A percentile compares a stretch with the other conserved stretches of the same genome.
These are phyloP conservation scores for Myotis vivesi DNA, from an alignment of 2,797 vertebrate genomes.

Conservation along the genomic window DNA sequence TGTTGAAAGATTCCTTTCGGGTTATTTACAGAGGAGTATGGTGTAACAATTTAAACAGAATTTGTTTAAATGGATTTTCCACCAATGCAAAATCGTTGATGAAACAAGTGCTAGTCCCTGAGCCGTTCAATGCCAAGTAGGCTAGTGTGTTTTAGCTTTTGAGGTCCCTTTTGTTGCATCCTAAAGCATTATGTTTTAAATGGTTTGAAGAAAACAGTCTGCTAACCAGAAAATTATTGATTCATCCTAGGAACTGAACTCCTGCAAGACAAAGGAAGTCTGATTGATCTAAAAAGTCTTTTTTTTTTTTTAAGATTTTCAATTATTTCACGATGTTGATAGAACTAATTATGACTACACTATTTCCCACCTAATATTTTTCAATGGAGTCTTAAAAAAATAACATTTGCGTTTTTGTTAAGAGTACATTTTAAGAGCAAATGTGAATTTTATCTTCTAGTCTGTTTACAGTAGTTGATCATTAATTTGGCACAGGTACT, in stretches of 20 bases:
- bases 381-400: not conserved
- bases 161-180: not conserved
- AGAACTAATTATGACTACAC: not conserved
- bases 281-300: not conserved
- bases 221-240: not conserved
- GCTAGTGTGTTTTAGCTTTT: not conserved
- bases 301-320: not conserved
- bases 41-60: not conserved
- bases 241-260: not conserved
- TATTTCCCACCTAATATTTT: not conserved
- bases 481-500: not conserved
- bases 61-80: not conserved
- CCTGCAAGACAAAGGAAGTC: not conserved
- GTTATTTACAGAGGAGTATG: not conserved
- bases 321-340: not conserved
- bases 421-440: not conserved
- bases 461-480: not conserved
- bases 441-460: conserved; percentile 5
- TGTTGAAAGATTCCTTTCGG: not conserved
- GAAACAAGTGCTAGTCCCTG: not conserved
- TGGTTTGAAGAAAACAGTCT: not conserved
- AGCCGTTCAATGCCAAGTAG: not conserved
- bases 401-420: not conserved
- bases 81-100: not conserved
- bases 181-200: not conserved